Evolutionary conservation across 1,140 invertebrate genomes (phyloP), one percentile per base, ranked within the genome.

Genomic region (Drosophila guanche): DNA sequence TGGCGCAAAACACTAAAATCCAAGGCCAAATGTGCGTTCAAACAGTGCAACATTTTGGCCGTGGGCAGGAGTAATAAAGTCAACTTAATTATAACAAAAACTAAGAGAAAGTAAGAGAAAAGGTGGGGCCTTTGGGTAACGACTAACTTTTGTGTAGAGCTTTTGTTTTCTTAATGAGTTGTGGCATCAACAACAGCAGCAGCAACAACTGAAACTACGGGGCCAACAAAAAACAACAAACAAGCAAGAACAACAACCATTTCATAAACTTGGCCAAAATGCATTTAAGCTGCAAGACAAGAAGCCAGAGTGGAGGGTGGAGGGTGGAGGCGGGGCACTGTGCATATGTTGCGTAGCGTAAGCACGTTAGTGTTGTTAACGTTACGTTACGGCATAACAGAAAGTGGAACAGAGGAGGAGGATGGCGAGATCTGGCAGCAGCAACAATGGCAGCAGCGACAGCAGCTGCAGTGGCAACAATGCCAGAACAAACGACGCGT

Each of bases 81-180:
- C 72, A 72, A 85, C 81, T 80, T 77, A 76, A 85, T 86, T 85
- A 80, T 76, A 77, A 67, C 67, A 77, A 63, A 73, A 79, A 57
- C 60, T 42, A 48, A 62, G 58, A 27, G 57, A 37, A 42, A 45
- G 45, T 7, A 42, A 46, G 48, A 51, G 27, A 46, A 54, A 60
- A 52, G 72, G 37, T 42, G 45, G 51, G 33, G 16, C 33, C 25
- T 23, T 51, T 41, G 47, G 68, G 50, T 67, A 75, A 67, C 61
- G 72, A 67, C 50, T 54, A 80, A 85, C 57, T 85, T 85, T 80
- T 74, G 53, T 54, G 46, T 52, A 60, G 63, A 81, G 81, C 81
- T 86, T 86, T 86, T 86, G 83, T 86, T 77, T 71, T 75, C 65
- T 73, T 88, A 86, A 86, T 88, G 81, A 85, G 73, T 72, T 68